Conservation (phyloP, 2,888 invertebrate genomes). For the Apotomis capreana region DNA sequence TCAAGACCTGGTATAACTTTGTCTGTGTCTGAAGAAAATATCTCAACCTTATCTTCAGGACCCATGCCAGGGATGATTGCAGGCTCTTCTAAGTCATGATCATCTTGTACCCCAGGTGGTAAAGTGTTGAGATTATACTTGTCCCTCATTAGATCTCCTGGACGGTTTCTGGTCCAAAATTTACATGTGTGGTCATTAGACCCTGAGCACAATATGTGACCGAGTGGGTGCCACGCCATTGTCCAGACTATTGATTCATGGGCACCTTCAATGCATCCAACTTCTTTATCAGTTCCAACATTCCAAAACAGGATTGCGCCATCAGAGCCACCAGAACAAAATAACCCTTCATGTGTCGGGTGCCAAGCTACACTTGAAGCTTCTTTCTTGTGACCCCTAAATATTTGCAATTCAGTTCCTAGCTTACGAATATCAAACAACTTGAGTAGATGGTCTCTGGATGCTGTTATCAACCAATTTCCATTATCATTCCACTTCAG, state of each 20-base stretch:
- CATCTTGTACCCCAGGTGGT: slow-evolving; percentile 88
- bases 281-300: slow-evolving; percentile 98
- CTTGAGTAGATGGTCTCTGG: slow-evolving; percentile 98
- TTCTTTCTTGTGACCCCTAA: slow-evolving; percentile 99
- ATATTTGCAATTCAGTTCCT: slow-evolving; percentile 97
- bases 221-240: slow-evolving; percentile 99
- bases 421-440: slow-evolving; percentile 98
- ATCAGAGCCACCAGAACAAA: slow-evolving; percentile 99
- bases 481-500: slow-evolving; percentile 99
- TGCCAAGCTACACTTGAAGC: slow-evolving; percentile 99
- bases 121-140: slow-evolving; percentile 97
- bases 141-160: slow-evolving; percentile 99
- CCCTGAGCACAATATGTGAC: slow-evolving; percentile 98
- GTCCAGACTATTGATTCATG: slow-evolving; percentile 99
- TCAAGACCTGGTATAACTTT: slow-evolving; percentile 94
- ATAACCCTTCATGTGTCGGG: slow-evolving; percentile 98
- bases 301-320: slow-evolving; percentile 99
- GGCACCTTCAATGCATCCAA: slow-evolving; percentile 98
- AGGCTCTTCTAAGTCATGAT: slow-evolving; percentile 87
- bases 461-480: slow-evolving; percentile 99
- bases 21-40: slow-evolving; percentile 83
- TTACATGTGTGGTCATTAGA: slow-evolving; percentile 99
- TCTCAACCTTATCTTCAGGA: slow-evolving; percentile 96
- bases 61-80: slow-evolving; percentile 98
- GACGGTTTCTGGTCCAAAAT: slow-evolving; percentile 99